Conservation (phyloP, 2,113 vertebrate species). For the Nestor notabilis region DNA sequence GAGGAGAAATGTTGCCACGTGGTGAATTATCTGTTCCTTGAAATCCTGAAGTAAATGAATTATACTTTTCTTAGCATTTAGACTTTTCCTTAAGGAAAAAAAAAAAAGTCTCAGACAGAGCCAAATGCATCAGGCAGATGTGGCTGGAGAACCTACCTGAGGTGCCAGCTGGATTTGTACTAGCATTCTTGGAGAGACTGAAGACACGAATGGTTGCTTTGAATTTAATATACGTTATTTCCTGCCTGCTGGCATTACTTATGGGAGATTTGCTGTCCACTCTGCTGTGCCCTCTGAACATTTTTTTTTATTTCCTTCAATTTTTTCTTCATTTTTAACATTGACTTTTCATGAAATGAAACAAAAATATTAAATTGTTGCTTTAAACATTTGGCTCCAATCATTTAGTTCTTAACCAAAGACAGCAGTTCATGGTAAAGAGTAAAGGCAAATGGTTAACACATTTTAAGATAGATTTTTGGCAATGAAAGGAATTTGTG, state of each 20-base stretch:
- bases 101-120: background rate
- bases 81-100: background rate
- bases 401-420: background rate
- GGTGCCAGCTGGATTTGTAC: slow-evolving; percentile 74
- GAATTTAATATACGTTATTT: slow-evolving; percentile 71
- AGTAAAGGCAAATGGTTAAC: slow-evolving; percentile 49
- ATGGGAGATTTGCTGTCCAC: slow-evolving; percentile 27
- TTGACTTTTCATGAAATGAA: background rate
- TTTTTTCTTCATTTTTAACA: background rate
- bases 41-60: slow-evolving; percentile 67
- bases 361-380: slow-evolving; percentile 12
- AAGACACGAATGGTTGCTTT: slow-evolving; percentile 68
- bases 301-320: background rate
- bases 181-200: slow-evolving; percentile 64
- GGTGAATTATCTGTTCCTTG: slow-evolving; percentile 55
- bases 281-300: background rate
- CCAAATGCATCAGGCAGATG: slow-evolving; percentile 76
- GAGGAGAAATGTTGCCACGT: slow-evolving; percentile 51
- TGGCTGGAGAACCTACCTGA: slow-evolving; percentile 71
- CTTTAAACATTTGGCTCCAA: slow-evolving; percentile 37
- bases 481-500: slow-evolving; percentile 43
- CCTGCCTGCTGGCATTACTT: slow-evolving; percentile 51
- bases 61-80: slow-evolving; percentile 50
- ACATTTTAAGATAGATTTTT: slow-evolving; percentile 58
- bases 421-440: background rate